phyloP scores from a whole-genome alignment of 2,113 vertebrate species.

The Cygnus buccinator region DNA sequence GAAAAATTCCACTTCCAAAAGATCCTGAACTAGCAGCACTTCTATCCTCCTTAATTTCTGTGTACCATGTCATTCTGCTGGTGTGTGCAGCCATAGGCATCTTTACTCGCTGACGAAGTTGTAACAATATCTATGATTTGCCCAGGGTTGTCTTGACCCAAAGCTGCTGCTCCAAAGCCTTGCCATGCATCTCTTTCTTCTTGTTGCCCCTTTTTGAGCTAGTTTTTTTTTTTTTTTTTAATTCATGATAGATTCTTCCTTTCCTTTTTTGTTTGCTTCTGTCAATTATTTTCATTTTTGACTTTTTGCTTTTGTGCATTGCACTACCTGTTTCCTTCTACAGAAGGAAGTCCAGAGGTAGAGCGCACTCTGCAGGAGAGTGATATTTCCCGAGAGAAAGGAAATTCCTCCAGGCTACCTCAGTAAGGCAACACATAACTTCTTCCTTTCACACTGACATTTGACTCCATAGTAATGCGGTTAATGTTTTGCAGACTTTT shows the following conservation, averaged over 20 bases:
- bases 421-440: neutral
- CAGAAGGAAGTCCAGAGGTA: neutral
- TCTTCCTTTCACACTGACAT: neutral
- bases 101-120: neutral
- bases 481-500: too few relatives aligned
- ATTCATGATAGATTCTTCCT: neutral
- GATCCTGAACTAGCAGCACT: neutral
- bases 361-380: accelerated
- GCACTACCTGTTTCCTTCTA: neutral
- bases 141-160: accelerated
- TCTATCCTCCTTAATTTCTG: neutral
- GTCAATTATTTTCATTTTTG: neutral
- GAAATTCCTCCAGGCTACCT: neutral
- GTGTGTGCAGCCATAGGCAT: neutral
- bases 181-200: neutral
- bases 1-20: neutral
- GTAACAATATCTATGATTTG: neutral
- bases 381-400: neutral
- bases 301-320: neutral
- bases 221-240: neutral
- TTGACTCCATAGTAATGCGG: neutral
- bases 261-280: neutral
- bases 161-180: neutral
- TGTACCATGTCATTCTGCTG: neutral
- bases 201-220: neutral